A percentile compares a stretch with the other conserved stretches of the same genome.
These are phyloP conservation scores for Acromyrmex charruanus DNA, from an alignment of 1,140 invertebrate species.

Conservation along the genomic window DNA sequence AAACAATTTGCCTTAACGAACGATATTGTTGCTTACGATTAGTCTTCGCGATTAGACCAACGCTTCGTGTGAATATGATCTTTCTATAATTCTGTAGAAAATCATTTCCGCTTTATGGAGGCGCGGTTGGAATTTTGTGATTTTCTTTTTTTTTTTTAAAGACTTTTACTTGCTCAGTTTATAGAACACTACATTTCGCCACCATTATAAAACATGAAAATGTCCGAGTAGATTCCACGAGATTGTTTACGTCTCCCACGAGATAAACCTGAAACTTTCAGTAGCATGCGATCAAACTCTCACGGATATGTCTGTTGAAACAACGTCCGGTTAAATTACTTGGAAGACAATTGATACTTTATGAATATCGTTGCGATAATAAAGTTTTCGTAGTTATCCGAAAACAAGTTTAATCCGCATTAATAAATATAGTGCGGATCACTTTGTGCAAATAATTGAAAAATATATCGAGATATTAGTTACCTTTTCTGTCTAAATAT, in stretches of 20 bases:
- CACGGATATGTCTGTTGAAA: background rate
- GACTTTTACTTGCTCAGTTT: background rate
- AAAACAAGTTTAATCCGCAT: no score
- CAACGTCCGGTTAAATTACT: background rate
- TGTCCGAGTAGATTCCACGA: conserved; percentile 1
- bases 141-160: background rate
- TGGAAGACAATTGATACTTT: background rate
- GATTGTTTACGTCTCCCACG: conserved; percentile 16
- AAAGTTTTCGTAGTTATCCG: background rate
- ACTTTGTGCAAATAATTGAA: background rate
- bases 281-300: background rate
- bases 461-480: background rate
- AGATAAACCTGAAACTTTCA: conserved; percentile 22
- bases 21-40: background rate
- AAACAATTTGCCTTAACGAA: background rate
- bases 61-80: background rate
- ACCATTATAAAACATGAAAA: conserved; percentile 46
- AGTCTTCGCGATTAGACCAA: no score
- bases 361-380: background rate
- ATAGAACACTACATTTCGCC: background rate
- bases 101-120: conserved; percentile 57
- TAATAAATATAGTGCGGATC: no score
- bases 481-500: background rate
- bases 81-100: background rate
- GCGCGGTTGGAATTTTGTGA: background rate